Evolutionary conservation across 2,888 invertebrate genomes (phyloP), one percentile per base, ranked within the genome.

Genomic region (Diplazon laetatorius): DNA sequence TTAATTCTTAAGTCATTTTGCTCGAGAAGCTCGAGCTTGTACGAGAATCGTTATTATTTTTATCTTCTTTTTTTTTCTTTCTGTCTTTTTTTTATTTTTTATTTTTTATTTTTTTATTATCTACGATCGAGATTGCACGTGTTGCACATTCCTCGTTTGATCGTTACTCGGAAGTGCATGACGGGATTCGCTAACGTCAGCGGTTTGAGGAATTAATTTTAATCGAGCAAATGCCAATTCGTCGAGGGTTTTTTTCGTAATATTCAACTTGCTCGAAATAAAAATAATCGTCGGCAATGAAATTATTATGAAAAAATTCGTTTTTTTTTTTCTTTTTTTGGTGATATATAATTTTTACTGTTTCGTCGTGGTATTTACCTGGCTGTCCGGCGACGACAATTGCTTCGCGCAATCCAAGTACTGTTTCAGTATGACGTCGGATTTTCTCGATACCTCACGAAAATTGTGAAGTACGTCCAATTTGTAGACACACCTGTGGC

Each of bases 381-480:
- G 87, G 92, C 93, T 88, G 94, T 94, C 89, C 92, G 92, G 84
- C 93, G 92, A 90, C 80, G 92, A 91, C 83, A 91, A 86, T 82
- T 94, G 94, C 91, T 94, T 94, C 78, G 95, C 94, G 92, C 94
- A 95, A 85, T 94, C 93, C 87, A 96, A 92, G 92, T 95, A 96
- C 91, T 95, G 94, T 91, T 95, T 94, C 89, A 96, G 93, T 84
- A 95, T 93, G 87, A 93, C 93, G 91, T 96, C 95, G 57, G 95
- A 94, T 91, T 95, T 95, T 86, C 94, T 94, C 87, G 96, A 95
- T 84, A 94, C 92, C 89, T 95, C 95, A 91, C 95, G 94, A 92
- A 96, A 96, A 87, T 94, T 95, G 91, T 95, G 94, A 86, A 96
- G 93, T 80, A 94, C 94, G 90, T 95, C 95, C 86, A 96, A 92